These are phyloP conservation scores for Aleiodes testaceus DNA, from an alignment of 2,888 invertebrate genomes.

Conservation along the genomic window DNA sequence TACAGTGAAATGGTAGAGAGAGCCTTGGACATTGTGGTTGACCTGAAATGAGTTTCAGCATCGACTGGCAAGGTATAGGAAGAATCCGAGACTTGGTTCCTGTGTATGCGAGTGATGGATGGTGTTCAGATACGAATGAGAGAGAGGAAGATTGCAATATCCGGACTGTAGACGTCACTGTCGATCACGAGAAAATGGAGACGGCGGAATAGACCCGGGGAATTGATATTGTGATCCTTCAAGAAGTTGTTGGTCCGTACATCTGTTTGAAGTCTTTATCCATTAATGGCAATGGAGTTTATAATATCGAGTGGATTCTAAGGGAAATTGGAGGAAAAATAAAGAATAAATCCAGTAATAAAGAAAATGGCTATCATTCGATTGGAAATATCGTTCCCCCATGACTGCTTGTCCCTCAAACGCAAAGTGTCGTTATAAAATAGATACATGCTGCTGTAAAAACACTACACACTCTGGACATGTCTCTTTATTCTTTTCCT, in stretches of 20 bases:
- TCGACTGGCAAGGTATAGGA: neutral
- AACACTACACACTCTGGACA: slow-evolving; percentile 18
- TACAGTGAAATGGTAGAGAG: neutral
- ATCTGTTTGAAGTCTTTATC: too few species aligned
- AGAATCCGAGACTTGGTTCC: neutral
- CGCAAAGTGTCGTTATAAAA: slow-evolving; percentile 9
- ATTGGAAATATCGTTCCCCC: slow-evolving; percentile 1
- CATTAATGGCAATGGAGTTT: too few species aligned
- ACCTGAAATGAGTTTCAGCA: slow-evolving; percentile 16
- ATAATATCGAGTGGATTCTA: too few species aligned
- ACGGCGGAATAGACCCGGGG: neutral
- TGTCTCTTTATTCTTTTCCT: neutral
- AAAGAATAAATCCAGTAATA: neutral
- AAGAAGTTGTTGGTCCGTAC: neutral
- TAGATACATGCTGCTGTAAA: neutral
- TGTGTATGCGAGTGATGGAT: slow-evolving; percentile 19
- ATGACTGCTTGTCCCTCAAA: neutral
- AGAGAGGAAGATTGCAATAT: slow-evolving; percentile 24
- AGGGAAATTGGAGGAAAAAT: neutral
- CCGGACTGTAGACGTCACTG: slow-evolving; percentile 26
- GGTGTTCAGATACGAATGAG: slow-evolving; percentile 1
- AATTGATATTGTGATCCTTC: slow-evolving; percentile 16
- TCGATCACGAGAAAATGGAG: neutral
- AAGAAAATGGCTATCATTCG: neutral
- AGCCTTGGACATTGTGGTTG: slow-evolving; percentile 22